Evolutionary conservation across 2,113 vertebrate genomes (phyloP), one percentile per base, ranked within the genome.

Genomic region (Hemicordylus capensis): DNA sequence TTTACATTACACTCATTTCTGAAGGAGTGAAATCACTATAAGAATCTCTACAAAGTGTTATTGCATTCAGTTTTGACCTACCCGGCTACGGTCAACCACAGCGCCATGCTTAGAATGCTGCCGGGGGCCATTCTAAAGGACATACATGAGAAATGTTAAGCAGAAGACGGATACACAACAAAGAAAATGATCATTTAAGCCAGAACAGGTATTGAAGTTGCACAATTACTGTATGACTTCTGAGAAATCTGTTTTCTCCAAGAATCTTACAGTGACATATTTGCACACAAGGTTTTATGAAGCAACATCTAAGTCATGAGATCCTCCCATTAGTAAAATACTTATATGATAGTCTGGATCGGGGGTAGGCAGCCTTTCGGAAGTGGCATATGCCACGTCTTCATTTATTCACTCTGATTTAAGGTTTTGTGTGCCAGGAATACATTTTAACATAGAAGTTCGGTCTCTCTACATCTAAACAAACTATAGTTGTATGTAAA

Each of bases 81-180:
- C 98, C 98, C 97, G 96, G 96, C 97, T 96, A 90, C 89, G 96
- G 94, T 98, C 96, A 95, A 96, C 96, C 95, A 97, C 95, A 93
- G 95, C 94, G 93, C 95, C 95, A 96, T 97, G 97, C 93, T 93
- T 97, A 97, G 95, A 95, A 80, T 86, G 94, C 83, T 94, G 93
- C 88, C 96, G 96, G 92, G 93, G 92, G 89, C 92, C 94, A 75
- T 90, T 96, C 95, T 95, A 93, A 92, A 94, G 92, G 91, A 94
- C 74, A 85, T 72, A 93, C 91, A 94, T 34, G 75, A 96, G 91
- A 95, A 90, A 93, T 88, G 92, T 83, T 91, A 89, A 93, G 93
- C 88, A 20, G 92, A 90, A 91, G 92, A 89, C 93, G 93, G 0
- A 91, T 76, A 93, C 1, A 77, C 87, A 37, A 26, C 90, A 92